phyloP scores from a whole-genome alignment of 2,797 vertebrate species.

The Tinamus major region DNA sequence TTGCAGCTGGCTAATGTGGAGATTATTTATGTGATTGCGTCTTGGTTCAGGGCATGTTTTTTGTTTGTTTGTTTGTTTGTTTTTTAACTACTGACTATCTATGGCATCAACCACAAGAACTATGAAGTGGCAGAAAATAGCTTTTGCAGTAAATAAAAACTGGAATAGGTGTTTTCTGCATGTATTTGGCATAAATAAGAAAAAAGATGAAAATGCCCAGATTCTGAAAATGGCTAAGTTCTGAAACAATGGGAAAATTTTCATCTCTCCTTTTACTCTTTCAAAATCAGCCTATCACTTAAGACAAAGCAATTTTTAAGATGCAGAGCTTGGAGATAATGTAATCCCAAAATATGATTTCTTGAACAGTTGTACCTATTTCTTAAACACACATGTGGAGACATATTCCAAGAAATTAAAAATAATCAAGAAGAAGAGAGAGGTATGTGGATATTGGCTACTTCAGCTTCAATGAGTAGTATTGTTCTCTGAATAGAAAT shows the following conservation, averaged over 20 bases:
- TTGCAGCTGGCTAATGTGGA: not conserved
- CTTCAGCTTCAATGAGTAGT: not conserved
- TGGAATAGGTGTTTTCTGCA: not conserved
- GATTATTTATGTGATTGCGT: not conserved
- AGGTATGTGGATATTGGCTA: not conserved
- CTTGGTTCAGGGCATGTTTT: not conserved
- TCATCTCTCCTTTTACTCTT: not conserved
- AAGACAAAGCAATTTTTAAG: not conserved
- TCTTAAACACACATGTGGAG: not conserved
- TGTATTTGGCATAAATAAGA: not conserved
- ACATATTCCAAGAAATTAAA: conserved; percentile 1
- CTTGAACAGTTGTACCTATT: not conserved
- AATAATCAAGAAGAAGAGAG: not conserved
- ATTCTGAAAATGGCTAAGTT: not conserved
- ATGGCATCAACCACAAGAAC: not conserved
- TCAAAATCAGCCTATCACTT: not conserved
- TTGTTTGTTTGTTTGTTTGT: not conserved
- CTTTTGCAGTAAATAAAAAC: not conserved
- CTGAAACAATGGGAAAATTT: not conserved
- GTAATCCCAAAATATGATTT: not conserved
- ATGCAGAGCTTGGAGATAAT: not conserved
- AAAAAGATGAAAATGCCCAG: not conserved
- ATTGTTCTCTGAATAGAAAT: not conserved
- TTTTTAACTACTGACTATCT: not conserved
- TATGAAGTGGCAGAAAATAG: not conserved